A percentile compares a stretch with the other conserved stretches of the same genome.
These are phyloP conservation scores for Drosophila picticornis DNA, from an alignment of 2,888 invertebrate genomes.

Conservation along the genomic window DNA sequence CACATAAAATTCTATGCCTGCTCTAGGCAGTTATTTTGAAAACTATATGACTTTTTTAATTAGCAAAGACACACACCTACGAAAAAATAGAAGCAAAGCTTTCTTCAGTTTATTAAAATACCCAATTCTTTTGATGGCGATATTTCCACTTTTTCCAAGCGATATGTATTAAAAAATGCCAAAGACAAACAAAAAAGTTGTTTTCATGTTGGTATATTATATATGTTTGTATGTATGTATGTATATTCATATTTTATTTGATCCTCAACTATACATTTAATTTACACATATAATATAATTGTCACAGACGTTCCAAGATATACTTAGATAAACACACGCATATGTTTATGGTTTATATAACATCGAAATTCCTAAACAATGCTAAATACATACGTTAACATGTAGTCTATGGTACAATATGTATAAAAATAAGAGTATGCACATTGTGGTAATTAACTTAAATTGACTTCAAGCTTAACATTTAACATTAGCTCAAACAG, in stretches of 20 bases:
- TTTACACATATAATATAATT: conserved; percentile 56
- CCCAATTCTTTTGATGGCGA: conserved; percentile 23
- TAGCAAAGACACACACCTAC: conserved; percentile 28
- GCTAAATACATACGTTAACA: conserved; percentile 11
- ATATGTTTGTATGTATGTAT: background rate
- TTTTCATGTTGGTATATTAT: conserved; percentile 23
- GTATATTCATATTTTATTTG: conserved; percentile 52
- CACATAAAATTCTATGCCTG: conserved; percentile 18
- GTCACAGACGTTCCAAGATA: conserved; percentile 71
- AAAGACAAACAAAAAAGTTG: background rate
- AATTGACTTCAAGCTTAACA: conserved; percentile 52
- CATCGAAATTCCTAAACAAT: conserved; percentile 39
- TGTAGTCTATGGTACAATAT: conserved; percentile 8
- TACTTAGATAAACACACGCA: conserved; percentile 58
- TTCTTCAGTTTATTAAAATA: conserved; percentile 4
- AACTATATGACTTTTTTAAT: background rate
- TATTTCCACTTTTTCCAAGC: conserved; percentile 13
- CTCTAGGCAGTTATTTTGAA: conserved; percentile 1
- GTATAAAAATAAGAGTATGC: conserved; percentile 52
- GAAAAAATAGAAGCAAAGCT: conserved; percentile 8
- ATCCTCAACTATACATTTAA: conserved; percentile 53
- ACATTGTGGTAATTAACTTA: conserved; percentile 36
- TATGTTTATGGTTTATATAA: conserved; percentile 35
- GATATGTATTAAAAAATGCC: conserved; percentile 41
- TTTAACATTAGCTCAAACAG: conserved; percentile 31